These are phyloP conservation scores for Rallus crepitans DNA, from an alignment of 2,797 vertebrate genomes.

Conservation along the genomic window DNA sequence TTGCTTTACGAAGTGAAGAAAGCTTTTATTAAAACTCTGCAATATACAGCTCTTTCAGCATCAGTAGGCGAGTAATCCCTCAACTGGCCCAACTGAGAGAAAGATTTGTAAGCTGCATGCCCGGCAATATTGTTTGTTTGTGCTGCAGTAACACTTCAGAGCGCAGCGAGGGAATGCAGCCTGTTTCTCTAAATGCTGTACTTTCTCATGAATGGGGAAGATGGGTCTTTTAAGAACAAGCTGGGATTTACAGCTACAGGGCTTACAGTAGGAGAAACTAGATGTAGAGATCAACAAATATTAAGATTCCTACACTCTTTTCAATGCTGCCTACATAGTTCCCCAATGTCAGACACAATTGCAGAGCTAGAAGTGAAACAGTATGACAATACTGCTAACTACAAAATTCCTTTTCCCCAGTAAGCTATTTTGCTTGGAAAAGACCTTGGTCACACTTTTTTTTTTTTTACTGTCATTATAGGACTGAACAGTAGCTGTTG, in stretches of 20 bases:
- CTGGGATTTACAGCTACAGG: not conserved
- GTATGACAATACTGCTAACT: not conserved
- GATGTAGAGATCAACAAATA: not conserved
- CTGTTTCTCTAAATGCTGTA: not conserved
- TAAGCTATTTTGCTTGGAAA: not conserved
- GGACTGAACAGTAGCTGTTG: not conserved
- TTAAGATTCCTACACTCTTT: not conserved
- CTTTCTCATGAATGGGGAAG: not conserved
- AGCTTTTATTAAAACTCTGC: not conserved
- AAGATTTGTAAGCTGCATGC: not conserved
- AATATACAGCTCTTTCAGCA: constrained; percentile 19
- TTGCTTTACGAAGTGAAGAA: constrained; percentile 23
- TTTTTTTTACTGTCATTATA: not conserved
- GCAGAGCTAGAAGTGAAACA: not conserved
- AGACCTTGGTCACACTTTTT: not conserved
- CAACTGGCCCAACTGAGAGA: not conserved
- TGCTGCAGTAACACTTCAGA: not conserved
- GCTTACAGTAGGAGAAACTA: not conserved
- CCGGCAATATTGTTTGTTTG: not conserved
- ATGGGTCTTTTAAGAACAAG: not conserved
- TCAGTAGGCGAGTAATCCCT: not conserved
- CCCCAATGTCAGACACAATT: not conserved
- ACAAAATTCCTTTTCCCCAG: not conserved
- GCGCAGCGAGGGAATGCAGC: not conserved
- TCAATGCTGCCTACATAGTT: not conserved